Percentiles rank a stretch among this genome's conserved stretches.
These are phyloP conservation scores for Hormiphora californensis DNA, from an alignment of 37 sponge, comb jelly and placozoan species.

Conservation along the genomic window DNA sequence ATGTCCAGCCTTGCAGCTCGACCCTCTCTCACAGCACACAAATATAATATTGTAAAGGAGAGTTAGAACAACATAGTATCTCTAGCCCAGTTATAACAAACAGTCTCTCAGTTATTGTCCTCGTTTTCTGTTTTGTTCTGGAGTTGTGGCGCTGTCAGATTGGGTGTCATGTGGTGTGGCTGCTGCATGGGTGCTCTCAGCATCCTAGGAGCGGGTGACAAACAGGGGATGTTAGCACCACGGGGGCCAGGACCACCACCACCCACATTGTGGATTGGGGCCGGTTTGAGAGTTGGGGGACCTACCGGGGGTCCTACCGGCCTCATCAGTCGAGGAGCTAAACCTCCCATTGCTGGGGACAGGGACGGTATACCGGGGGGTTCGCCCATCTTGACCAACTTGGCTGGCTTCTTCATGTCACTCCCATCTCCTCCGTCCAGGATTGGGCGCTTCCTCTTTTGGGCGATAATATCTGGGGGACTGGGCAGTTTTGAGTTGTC, in stretches of 20 bases:
- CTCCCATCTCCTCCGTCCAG: neutral
- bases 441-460: conserved; percentile 25
- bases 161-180: no score
- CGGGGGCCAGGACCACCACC: no score
- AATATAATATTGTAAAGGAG: no score
- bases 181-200: neutral
- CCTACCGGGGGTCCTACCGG: neutral
- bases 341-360: neutral
- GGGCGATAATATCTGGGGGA: conserved; percentile 47
- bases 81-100: no score
- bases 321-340: neutral
- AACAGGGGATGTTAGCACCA: conserved; percentile 39
- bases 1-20: no score
- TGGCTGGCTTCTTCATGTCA: conserved; percentile 31
- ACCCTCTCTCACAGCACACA: no score
- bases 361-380: neutral
- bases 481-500: no score
- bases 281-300: conserved; percentile 41
- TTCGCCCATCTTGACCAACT: conserved; percentile 43
- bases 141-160: no score
- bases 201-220: conserved; percentile 37
- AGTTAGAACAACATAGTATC: no score
- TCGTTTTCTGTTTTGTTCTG: no score
- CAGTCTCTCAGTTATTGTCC: no score
- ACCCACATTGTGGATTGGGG: conserved; percentile 22